Evolutionary conservation across 53 echinoderm and acorn worm species (phyloP).

Genomic region (Antedon mediterranea): DNA sequence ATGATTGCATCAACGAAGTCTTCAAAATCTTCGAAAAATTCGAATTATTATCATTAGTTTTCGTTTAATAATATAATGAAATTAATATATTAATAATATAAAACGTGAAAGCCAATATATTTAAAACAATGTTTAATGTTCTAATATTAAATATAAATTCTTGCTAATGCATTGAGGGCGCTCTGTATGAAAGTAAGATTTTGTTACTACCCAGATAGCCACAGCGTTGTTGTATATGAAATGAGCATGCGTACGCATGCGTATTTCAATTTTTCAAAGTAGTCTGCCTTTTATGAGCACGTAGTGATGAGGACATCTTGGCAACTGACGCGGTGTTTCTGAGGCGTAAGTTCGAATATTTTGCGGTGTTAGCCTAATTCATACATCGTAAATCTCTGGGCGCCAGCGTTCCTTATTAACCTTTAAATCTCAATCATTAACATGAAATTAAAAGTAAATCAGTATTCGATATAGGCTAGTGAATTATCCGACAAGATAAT

Average conservation of each 20-base stretch:
- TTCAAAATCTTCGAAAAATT: not conserved
- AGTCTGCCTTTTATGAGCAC: too few species aligned
- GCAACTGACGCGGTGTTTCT: not conserved
- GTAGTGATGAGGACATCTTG: too few species aligned
- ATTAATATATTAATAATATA: not conserved
- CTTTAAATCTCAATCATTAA: not conserved
- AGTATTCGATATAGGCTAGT: not conserved
- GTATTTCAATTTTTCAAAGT: too few species aligned
- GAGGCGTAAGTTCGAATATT: not conserved
- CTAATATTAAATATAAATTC: too few species aligned
- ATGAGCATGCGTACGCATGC: too few species aligned
- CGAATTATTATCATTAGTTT: not conserved
- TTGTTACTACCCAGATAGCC: too few species aligned
- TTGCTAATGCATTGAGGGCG: too few species aligned
- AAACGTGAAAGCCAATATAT: too few species aligned
- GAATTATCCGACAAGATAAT: not conserved
- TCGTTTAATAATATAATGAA: not conserved
- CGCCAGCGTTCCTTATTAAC: not conserved
- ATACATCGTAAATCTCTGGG: not conserved
- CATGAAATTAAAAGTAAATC: not conserved
- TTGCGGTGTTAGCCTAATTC: not conserved
- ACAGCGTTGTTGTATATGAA: too few species aligned
- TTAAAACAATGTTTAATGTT: too few species aligned
- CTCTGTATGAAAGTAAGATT: too few species aligned
- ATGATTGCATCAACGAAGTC: not conserved